phyloP scores from a whole-genome alignment of 2,797 vertebrate species.

The Onychomys torridus region DNA sequence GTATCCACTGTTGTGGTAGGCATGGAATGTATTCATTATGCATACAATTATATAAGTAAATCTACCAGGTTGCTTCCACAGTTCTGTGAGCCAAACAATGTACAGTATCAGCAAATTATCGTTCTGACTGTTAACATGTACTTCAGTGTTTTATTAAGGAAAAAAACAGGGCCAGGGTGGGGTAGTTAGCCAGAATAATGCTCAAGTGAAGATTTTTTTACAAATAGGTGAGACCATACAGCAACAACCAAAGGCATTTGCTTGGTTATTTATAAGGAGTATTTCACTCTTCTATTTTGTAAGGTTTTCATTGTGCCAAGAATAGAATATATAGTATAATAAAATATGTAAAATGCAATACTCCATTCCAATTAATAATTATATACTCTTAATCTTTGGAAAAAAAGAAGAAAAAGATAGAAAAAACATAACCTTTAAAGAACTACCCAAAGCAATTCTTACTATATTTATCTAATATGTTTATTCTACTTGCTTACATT shows the following conservation, averaged over 20 bases:
- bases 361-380: not conserved
- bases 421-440: not conserved
- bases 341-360: not conserved
- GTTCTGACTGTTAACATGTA: not conserved
- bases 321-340: not conserved
- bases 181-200: constrained; percentile 27
- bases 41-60: not conserved
- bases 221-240: not conserved
- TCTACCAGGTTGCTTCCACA: not conserved
- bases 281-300: not conserved
- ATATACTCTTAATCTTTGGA: not conserved
- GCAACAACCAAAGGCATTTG: not conserved
- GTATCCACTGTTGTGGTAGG: not conserved
- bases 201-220: not conserved
- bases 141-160: constrained; percentile 11
- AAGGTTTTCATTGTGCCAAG: not conserved
- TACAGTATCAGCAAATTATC: not conserved
- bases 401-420: constrained; percentile 6
- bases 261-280: not conserved
- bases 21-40: not conserved
- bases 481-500: not conserved
- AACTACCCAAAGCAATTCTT: not conserved
- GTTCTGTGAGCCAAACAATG: not conserved
- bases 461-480: not conserved
- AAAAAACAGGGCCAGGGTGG: not conserved